phyloP scores from a whole-genome alignment of 2,113 vertebrate species.

The Sus scrofa region T2T-Sscrofa CM000817.6:26737501-26738000 shows the following conservation, averaged over 20 bases:
- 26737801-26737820: background rate
- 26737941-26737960: background rate
- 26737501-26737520: no score
- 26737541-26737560: no score
- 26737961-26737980: background rate
- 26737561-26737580: no score
- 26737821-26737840: background rate
- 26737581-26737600: no score
- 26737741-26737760: background rate
- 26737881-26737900: background rate
- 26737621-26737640: background rate
- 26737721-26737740: background rate
- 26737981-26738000: background rate
- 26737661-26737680: background rate
- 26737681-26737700: background rate
- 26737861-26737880: background rate
- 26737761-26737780: background rate
- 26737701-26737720: background rate
- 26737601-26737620: background rate
- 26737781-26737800: background rate
- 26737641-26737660: background rate
- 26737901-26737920: background rate
- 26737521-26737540: no score
- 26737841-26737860: background rate
- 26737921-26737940: background rate